Base-by-base conservation (phyloP, 2,113 vertebrate genomes). In the Oceanites oceanicus region DNA sequence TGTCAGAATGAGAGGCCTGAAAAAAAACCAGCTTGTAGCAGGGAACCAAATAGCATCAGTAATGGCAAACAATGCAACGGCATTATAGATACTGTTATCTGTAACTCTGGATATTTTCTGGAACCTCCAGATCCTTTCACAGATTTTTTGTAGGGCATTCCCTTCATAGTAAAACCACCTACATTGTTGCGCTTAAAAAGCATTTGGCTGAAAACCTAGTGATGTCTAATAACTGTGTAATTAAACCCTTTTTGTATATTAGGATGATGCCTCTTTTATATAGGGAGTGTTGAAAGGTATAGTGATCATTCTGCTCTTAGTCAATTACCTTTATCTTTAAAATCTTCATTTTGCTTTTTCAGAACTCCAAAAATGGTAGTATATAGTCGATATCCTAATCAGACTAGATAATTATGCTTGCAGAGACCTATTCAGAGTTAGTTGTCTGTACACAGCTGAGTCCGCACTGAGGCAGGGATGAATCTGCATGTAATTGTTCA, bases 301-400 rank as follows among this genome's bases (percentile, higher is more conserved):
- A 77, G 49, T 32, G 49, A 81, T 94, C 6, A 18, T 93, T 94
- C 80, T 96, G 95, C 59, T 81, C 70, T 71, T 72, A 66, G 68
- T 92, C 83, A 91, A 82, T 96, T 91, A 86, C 19, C 36, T 91
- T 93, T 93, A 79, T 93, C 92, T 90, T 87, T 79, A 77, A 82
- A 86, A 94, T 91, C 79, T 91, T 76, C 73, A 70, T 12, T 77
- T 86, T 55, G 40, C 66, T 77, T 83, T 92, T 89, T 92, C 62
- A 74, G 62, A 47, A 56, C 65, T 78, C 78, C 25, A 61, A 50
- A 89, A 96, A 63, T 70, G 30, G 34, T 78, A n/a, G 44, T 66
- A 81, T 88, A 72, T 90, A 93, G 85, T 94, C 47, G 2, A 77
- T 93, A 68, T 68, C 50, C n/a, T 85, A 93, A 87, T 90, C 88